These are phyloP conservation scores for Arctia plantaginis DNA, from an alignment of 2,888 invertebrate species.

Conservation along the genomic window DNA sequence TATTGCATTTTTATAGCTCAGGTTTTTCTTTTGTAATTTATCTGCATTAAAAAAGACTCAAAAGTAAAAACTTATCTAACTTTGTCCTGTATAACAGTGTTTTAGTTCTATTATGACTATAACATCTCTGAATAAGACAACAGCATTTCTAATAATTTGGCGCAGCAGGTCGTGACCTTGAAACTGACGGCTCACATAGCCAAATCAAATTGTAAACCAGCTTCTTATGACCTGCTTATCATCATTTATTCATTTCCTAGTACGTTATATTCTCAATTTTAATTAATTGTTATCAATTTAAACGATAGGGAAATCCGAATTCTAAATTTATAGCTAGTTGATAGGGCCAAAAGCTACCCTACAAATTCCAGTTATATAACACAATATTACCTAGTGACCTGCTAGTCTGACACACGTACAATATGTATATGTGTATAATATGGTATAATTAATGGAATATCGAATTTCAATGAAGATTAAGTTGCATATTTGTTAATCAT, in stretches of 20 bases:
- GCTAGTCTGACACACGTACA: neutral
- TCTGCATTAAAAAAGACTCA: neutral
- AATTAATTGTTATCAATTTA: neutral
- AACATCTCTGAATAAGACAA: neutral
- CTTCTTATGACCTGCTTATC: neutral
- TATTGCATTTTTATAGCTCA: neutral
- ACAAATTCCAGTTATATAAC: neutral
- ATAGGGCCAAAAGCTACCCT: neutral
- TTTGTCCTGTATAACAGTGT: neutral
- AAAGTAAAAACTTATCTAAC: neutral
- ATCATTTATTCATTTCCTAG: neutral
- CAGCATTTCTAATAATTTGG: neutral
- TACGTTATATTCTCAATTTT: neutral
- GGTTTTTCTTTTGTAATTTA: neutral
- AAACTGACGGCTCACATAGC: neutral
- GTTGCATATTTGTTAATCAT: neutral
- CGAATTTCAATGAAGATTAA: conserved; percentile 8
- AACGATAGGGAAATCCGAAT: neutral
- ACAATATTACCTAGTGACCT: conserved; percentile 12
- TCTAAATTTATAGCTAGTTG: neutral
- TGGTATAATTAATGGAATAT: conserved; percentile 4
- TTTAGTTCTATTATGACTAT: neutral
- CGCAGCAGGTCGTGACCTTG: conserved; percentile 1
- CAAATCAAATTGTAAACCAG: neutral
- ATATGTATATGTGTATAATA: neutral